Evolutionary conservation across 2,113 vertebrate species (phyloP).

Genomic region (Tyto alba): DNA sequence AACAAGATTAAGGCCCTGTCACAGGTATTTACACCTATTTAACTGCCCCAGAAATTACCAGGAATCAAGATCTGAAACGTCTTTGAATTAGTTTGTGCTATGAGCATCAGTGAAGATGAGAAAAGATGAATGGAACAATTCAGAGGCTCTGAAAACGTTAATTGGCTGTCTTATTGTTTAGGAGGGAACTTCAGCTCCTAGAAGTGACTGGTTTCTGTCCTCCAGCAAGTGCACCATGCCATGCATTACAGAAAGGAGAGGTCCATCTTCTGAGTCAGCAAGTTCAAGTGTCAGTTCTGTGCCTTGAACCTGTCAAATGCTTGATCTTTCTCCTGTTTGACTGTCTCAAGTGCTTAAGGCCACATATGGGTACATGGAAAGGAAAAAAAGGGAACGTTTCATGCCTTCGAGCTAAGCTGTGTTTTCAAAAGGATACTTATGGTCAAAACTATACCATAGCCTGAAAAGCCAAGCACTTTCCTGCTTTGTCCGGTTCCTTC

Average conservation of each 20-base stretch:
- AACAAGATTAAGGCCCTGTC: neutral
- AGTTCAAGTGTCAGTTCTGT: neutral
- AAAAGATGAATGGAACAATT: neutral
- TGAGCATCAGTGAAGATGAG: neutral
- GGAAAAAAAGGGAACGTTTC: neutral
- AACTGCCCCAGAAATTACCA: neutral
- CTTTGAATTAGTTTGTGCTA: neutral
- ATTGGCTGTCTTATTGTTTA: neutral
- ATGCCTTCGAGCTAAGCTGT: neutral
- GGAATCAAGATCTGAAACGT: neutral
- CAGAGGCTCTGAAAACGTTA: neutral
- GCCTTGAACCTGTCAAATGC: neutral
- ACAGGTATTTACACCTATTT: neutral
- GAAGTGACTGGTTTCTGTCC: neutral
- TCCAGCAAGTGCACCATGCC: neutral
- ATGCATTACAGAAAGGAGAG: neutral
- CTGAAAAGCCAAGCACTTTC: slow-evolving; percentile 98
- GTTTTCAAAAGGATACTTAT: slow-evolving; percentile 93
- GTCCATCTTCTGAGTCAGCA: neutral
- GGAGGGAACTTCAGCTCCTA: neutral
- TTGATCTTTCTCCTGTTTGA: neutral
- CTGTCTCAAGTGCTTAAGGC: neutral
- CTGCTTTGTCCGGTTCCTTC: slow-evolving; percentile 88
- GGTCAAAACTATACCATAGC: slow-evolving; percentile 97
- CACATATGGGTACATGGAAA: neutral